A percentile compares a stretch with the other conserved stretches of the same genome.
Evolutionary conservation across 2,113 vertebrate species (phyloP).

Genomic region (Abramis brama): DNA sequence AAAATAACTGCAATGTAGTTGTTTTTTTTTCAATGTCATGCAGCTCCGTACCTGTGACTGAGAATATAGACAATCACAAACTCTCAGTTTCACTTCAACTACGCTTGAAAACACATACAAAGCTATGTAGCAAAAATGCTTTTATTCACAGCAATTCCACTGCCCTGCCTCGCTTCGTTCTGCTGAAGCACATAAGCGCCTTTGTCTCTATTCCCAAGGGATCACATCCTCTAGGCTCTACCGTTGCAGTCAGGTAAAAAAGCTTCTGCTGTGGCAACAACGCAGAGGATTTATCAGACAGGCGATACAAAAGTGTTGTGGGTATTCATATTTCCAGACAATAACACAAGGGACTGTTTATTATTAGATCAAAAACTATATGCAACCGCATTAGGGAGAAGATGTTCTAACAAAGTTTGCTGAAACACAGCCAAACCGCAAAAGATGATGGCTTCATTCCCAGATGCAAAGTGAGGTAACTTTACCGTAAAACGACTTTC

Average conservation of each 20-base stretch:
- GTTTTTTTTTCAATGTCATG: no score
- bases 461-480: conserved; percentile 31
- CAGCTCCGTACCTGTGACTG: not conserved
- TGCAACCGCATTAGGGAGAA: conserved; percentile 24
- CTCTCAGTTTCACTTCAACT: not conserved
- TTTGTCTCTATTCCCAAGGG: conserved; percentile 47
- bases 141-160: conserved; percentile 34
- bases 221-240: conserved; percentile 38
- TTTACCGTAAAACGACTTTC: conserved; percentile 23
- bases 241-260: conserved; percentile 46
- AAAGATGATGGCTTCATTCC: conserved; percentile 43
- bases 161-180: conserved; percentile 29
- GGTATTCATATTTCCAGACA: conserved; percentile 55
- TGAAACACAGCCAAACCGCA: conserved; percentile 31
- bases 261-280: conserved; percentile 23
- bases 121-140: conserved; percentile 2
- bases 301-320: conserved; percentile 51
- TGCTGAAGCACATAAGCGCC: conserved; percentile 43
- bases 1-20: no score
- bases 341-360: conserved; percentile 50
- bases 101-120: conserved; percentile 22
- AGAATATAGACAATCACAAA: not conserved
- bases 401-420: conserved; percentile 31
- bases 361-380: conserved; percentile 61
- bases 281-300: conserved; percentile 53